Conservation (phyloP, 2,797 vertebrate species). For the Pangasius larnaudii region DNA sequence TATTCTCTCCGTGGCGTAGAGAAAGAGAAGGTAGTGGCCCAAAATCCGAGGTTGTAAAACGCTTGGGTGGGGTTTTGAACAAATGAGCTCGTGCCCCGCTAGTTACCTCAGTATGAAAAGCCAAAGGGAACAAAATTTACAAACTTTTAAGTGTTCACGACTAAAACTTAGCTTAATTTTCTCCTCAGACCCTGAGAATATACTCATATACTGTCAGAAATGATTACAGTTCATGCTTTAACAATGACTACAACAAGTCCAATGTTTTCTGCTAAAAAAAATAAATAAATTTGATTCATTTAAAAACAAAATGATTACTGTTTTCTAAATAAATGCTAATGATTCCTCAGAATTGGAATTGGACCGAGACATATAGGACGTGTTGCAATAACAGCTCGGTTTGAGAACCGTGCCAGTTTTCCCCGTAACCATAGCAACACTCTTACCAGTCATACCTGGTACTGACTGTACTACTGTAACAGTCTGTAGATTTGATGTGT, state of each 20-base stretch:
- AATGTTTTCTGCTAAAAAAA: neutral
- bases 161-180: neutral
- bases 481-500: neutral
- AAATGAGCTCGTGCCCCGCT: neutral
- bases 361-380: neutral
- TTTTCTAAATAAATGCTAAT: neutral
- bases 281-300: neutral
- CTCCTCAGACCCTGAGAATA: neutral
- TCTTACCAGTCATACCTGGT: neutral
- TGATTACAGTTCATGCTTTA: neutral
- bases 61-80: slow-evolving; percentile 13
- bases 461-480: neutral
- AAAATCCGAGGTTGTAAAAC: neutral
- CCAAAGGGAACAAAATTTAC: neutral
- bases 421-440: neutral
- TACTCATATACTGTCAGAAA: neutral
- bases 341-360: neutral
- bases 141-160: neutral
- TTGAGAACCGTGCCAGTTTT: too few species aligned
- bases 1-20: neutral
- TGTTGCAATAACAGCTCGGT: neutral
- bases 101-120: slow-evolving; percentile 1
- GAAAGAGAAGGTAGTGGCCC: neutral
- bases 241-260: neutral
- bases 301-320: neutral